phyloP scores from a whole-genome alignment of 2,113 vertebrate species.

The Forbesichthys agassizii region DNA sequence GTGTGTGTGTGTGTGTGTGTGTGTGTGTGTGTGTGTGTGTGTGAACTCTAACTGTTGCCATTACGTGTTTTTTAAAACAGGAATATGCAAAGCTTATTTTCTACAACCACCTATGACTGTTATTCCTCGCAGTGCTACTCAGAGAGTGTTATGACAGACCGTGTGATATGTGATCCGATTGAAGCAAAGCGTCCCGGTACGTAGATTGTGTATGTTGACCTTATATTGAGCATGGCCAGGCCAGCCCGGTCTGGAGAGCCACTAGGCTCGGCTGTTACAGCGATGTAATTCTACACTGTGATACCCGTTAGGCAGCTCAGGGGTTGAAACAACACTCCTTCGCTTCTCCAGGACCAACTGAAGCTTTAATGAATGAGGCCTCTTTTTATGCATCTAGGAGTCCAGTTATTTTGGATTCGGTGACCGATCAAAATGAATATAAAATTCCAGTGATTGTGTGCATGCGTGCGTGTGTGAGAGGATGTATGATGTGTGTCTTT shows the following conservation, averaged over 20 bases:
- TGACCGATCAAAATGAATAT: conserved; percentile 31
- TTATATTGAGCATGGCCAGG: conserved; percentile 49
- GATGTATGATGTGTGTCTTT: conserved; percentile 13
- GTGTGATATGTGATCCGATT: conserved; percentile 41
- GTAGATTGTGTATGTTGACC: conserved; percentile 41
- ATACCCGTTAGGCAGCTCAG: conserved; percentile 67
- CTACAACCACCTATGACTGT: conserved; percentile 50
- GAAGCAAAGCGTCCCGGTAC: conserved; percentile 67
- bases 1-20: not conserved
- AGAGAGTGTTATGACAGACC: conserved; percentile 41
- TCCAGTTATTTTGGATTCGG: conserved; percentile 34
- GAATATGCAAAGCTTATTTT: conserved; percentile 48
- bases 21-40: not conserved
- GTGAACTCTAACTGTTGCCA: conserved; percentile 33
- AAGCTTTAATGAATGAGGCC: conserved; percentile 63
- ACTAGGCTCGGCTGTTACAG: conserved; percentile 48
- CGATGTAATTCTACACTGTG: conserved; percentile 67
- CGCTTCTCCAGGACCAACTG: conserved; percentile 66
- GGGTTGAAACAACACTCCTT: conserved; percentile 46
- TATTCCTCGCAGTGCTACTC: conserved; percentile 46
- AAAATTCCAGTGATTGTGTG: conserved; percentile 28
- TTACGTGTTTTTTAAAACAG: conserved; percentile 37
- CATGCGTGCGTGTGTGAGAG: conserved; percentile 29
- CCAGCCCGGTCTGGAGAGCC: conserved; percentile 38
- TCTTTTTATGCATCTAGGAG: conserved; percentile 37